phyloP scores from a whole-genome alignment of 2,113 vertebrate species.

The Tachysurus fulvidraco region DNA sequence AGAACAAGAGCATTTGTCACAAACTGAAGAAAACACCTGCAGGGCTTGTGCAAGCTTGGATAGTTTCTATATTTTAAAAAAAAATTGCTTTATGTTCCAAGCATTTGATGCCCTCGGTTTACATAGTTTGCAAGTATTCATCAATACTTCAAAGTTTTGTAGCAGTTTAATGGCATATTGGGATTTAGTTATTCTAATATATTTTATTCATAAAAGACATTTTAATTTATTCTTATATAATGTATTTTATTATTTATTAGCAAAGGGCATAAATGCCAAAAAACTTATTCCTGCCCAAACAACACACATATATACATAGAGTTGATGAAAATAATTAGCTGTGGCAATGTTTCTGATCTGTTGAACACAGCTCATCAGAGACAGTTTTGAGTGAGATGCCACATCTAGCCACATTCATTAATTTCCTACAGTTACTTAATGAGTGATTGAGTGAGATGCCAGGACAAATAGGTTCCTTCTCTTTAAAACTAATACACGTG shows the following conservation, averaged over 20 bases:
- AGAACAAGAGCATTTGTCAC: background rate
- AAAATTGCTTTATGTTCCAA: slow-evolving; percentile 10
- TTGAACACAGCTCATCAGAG: background rate
- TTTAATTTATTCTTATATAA: background rate
- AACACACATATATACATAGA: background rate
- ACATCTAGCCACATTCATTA: background rate
- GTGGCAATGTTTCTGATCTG: background rate
- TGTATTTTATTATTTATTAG: background rate
- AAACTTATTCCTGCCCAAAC: background rate
- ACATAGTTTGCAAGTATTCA: background rate
- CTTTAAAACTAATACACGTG: background rate
- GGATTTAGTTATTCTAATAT: background rate
- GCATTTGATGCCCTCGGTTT: background rate
- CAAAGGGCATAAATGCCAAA: background rate
- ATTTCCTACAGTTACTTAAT: background rate
- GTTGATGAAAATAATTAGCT: background rate
- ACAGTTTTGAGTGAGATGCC: background rate
- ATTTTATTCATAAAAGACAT: background rate
- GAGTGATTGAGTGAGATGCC: background rate
- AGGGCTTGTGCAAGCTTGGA: background rate
- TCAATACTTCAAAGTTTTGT: background rate
- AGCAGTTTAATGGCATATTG: background rate
- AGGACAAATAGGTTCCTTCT: background rate
- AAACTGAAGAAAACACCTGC: slow-evolving; percentile 11
- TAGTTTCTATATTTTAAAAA: no score